phyloP scores from a whole-genome alignment of 2,113 vertebrate genomes.

The Campylomormyrus tamandua region DNA sequence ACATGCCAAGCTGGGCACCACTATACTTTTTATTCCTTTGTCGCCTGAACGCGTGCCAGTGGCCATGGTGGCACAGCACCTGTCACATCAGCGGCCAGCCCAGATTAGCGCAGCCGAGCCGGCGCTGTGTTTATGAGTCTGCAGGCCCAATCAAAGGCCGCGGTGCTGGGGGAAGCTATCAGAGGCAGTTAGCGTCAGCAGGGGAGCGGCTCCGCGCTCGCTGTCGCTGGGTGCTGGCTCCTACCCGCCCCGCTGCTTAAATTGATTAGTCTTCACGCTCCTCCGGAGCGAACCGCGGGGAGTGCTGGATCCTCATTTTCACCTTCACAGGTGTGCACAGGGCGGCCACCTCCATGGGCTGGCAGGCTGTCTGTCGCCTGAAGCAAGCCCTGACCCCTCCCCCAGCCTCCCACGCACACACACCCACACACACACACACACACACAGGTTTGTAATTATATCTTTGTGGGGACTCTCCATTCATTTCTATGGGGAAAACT shows the following conservation, averaged over 20 bases:
- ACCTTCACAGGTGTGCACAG: slow-evolving; percentile 29
- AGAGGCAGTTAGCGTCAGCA: slow-evolving; percentile 26
- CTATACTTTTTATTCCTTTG: slow-evolving; percentile 13
- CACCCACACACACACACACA: background rate
- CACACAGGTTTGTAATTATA: background rate
- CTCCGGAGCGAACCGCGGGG: slow-evolving; percentile 36
- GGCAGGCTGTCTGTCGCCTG: slow-evolving; percentile 19
- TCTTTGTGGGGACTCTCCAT: background rate
- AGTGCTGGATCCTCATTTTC: slow-evolving; percentile 39
- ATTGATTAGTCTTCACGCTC: slow-evolving; percentile 38
- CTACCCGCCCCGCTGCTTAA: slow-evolving; percentile 32
- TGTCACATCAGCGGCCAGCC: slow-evolving; percentile 23
- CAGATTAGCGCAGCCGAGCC: slow-evolving; percentile 15
- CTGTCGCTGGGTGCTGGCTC: slow-evolving; percentile 28
- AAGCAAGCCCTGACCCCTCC: slow-evolving; percentile 12
- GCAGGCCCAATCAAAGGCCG: slow-evolving; percentile 14
- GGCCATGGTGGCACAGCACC: slow-evolving; percentile 33
- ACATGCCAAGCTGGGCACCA: background rate
- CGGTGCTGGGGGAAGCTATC: slow-evolving; percentile 24
- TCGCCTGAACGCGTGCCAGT: slow-evolving; percentile 18
- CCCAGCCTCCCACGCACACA: background rate
- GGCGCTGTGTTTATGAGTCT: slow-evolving; percentile 30
- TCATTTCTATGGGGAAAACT: background rate
- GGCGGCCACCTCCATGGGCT: slow-evolving; percentile 22
- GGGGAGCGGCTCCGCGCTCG: slow-evolving; percentile 28